Evolutionary conservation across 2,888 invertebrate species (phyloP).

Genomic region (Pharmacophagus antenor): DNA sequence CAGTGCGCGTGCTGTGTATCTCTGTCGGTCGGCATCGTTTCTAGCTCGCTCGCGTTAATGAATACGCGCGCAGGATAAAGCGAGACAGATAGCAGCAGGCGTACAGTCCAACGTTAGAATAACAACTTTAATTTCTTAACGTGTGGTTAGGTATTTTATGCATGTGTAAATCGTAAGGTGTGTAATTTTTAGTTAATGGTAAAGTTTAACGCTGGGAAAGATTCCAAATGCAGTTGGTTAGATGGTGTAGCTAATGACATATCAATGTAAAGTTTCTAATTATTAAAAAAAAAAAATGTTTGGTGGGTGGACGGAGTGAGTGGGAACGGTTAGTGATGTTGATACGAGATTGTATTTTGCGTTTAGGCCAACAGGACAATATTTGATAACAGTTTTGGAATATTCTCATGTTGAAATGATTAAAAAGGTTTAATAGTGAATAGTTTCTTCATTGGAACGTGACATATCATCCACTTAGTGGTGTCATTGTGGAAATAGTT

Average conservation of each 20-base stretch:
- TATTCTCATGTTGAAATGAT: constrained; percentile 69
- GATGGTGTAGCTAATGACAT: constrained; percentile 75
- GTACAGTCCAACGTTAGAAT: constrained; percentile 28
- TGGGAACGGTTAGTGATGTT: constrained; percentile 60
- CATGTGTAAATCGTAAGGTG: constrained; percentile 58
- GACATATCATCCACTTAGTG: constrained; percentile 78
- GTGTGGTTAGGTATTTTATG: constrained; percentile 62
- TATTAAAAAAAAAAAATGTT: constrained; percentile 48
- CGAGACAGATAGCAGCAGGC: constrained; percentile 20
- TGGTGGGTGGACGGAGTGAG: constrained; percentile 35
- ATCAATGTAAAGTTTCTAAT: constrained; percentile 74
- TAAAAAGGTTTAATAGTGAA: constrained; percentile 75
- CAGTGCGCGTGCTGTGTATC: constrained; percentile 45
- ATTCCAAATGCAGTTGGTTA: constrained; percentile 71
- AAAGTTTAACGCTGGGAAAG: constrained; percentile 70
- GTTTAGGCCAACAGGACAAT: constrained; percentile 72
- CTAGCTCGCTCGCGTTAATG: constrained; percentile 30
- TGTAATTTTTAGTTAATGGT: constrained; percentile 70
- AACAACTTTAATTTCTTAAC: constrained; percentile 45
- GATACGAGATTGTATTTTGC: constrained; percentile 51
- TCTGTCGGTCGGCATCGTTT: constrained; percentile 29
- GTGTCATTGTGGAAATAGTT: constrained; percentile 56
- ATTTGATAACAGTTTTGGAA: constrained; percentile 58
- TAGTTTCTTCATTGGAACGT: constrained; percentile 58
- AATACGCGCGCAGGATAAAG: constrained; percentile 22